Conservation (phyloP, 1,140 invertebrate genomes). For the Drosophila pachea region DNA sequence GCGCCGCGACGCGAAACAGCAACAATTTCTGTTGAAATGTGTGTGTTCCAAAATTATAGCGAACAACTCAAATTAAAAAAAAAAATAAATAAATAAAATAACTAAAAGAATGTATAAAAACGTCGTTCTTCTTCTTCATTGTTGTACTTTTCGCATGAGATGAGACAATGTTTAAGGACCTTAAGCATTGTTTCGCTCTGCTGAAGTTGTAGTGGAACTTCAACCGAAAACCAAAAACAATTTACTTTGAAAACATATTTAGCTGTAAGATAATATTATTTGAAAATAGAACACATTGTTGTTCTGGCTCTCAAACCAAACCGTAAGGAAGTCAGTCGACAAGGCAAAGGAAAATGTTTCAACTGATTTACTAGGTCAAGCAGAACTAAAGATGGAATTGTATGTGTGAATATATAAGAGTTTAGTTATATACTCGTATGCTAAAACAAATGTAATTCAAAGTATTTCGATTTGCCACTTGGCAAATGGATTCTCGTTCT, state of each 20-base stretch:
- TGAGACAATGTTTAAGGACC: constrained; percentile 25
- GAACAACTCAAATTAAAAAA: constrained; percentile 61
- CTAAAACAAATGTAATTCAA: constrained; percentile 44
- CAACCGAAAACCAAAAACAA: too few relatives aligned
- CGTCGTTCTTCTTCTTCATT: constrained; percentile 5
- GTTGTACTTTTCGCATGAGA: constrained; percentile 34
- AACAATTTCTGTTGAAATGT: constrained; percentile 76
- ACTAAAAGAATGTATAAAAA: not conserved
- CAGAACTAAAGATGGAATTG: constrained; percentile 42
- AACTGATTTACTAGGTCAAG: constrained; percentile 55
- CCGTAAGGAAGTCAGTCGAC: constrained; percentile 19
- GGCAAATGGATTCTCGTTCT: constrained; percentile 39
- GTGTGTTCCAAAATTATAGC: constrained; percentile 44
- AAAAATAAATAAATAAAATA: constrained; percentile 31
- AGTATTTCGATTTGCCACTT: constrained; percentile 46
- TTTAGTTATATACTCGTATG: constrained; percentile 30
- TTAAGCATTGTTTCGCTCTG: constrained; percentile 24
- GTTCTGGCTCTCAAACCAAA: constrained; percentile 48
- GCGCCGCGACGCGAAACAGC: constrained; percentile 61
- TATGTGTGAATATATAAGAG: constrained; percentile 37
- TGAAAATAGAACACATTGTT: constrained; percentile 55
- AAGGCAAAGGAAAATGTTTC: constrained; percentile 17
- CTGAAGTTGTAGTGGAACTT: constrained; percentile 41
- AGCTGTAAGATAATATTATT: constrained; percentile 16
- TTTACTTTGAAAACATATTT: constrained; percentile 37